A percentile compares a stretch with the other conserved stretches of the same genome.
These are phyloP conservation scores for Tokudaia muenninki DNA, from an alignment of 2,797 vertebrate genomes.

Conservation along the genomic window DNA sequence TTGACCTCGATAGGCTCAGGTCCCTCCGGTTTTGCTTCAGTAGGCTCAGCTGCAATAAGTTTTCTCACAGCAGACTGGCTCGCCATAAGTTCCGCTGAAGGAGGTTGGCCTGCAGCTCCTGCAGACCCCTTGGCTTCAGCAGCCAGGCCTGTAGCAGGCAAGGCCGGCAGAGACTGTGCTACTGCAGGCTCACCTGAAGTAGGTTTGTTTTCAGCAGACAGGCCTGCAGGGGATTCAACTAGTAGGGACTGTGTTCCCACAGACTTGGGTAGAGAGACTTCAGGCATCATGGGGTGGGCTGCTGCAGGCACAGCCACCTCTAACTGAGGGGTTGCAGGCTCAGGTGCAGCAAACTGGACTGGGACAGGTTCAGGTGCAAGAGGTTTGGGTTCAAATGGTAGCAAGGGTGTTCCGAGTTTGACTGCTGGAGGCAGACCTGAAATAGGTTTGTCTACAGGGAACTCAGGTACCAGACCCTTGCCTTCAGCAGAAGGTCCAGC, in stretches of 20 bases:
- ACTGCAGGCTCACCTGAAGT: background rate
- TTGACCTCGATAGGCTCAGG: background rate
- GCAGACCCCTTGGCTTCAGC: background rate
- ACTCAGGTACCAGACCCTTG: background rate
- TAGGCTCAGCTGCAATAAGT: background rate
- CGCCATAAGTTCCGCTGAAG: background rate
- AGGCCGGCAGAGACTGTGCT: background rate
- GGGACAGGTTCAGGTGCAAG: background rate
- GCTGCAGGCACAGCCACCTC: no score
- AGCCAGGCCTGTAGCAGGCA: background rate
- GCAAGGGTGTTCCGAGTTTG: background rate
- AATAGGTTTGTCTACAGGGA: background rate
- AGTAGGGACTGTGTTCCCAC: rapidly evolving
- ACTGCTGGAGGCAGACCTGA: background rate
- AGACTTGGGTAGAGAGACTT: background rate
- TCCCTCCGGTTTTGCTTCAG: background rate
- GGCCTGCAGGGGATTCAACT: background rate
- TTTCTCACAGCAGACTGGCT: rapidly evolving
- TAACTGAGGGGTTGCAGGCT: no score
- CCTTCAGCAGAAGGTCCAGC: background rate
- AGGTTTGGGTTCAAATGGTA: background rate
- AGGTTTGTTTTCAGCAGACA: background rate
- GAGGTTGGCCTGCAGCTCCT: rapidly evolving
- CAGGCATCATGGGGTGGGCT: background rate
- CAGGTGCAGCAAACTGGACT: background rate